These are phyloP conservation scores for Odocoileus hemionus DNA, from an alignment of 2,113 vertebrate species.

Conservation along the genomic window DNA sequence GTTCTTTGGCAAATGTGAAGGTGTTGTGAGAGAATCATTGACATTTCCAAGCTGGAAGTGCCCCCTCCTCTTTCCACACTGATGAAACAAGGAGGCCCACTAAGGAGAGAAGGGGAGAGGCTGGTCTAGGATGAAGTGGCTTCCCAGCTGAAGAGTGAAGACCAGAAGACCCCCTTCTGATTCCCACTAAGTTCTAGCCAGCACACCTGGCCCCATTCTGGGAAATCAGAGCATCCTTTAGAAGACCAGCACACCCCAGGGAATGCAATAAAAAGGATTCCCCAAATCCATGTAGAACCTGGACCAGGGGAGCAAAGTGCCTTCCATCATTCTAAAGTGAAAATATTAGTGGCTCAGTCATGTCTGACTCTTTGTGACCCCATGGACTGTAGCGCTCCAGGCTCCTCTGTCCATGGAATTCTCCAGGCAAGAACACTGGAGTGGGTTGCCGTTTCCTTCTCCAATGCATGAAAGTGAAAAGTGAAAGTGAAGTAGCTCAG, in stretches of 20 bases:
- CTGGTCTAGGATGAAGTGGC: neutral
- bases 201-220: too few relatives aligned
- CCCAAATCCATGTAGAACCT: neutral
- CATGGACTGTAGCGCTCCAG: neutral
- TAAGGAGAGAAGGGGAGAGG: rapidly evolving
- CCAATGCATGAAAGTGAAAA: neutral
- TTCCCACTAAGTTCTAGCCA: too few relatives aligned
- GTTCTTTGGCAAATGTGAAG: conserved; percentile 56
- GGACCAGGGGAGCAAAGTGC: rapidly evolving
- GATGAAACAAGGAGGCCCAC: neutral
- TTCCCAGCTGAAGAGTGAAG: neutral
- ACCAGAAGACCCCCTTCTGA: neutral
- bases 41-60: conserved; percentile 57
- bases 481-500: neutral
- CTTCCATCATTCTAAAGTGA: neutral
- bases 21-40: conserved; percentile 53
- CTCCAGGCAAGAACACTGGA: neutral
- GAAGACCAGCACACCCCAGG: neutral
- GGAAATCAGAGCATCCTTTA: neutral
- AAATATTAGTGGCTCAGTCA: neutral
- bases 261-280: neutral
- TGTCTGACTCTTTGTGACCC: neutral
- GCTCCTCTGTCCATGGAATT: neutral
- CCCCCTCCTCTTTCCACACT: neutral
- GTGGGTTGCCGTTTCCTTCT: neutral